These are phyloP conservation scores for Achroia grisella DNA, from an alignment of 1,140 invertebrate genomes.

Conservation along the genomic window DNA sequence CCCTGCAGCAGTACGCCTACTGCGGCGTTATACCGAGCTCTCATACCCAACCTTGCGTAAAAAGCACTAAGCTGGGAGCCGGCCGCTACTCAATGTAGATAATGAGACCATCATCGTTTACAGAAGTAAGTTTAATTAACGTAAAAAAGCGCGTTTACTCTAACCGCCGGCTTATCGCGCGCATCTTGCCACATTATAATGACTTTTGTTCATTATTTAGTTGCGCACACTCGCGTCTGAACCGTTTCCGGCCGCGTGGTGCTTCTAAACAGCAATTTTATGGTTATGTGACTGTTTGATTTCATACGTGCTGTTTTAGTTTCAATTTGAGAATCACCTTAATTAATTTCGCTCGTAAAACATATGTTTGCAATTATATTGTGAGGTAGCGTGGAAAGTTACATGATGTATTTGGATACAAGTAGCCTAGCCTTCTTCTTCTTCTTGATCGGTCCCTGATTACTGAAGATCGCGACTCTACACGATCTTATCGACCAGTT, in stretches of 20 bases:
- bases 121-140: slow-evolving; percentile 70
- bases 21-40: neutral
- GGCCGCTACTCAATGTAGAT: slow-evolving; percentile 41
- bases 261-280: slow-evolving; percentile 53
- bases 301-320: slow-evolving; percentile 20
- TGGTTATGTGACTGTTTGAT: slow-evolving; percentile 50
- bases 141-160: slow-evolving; percentile 68
- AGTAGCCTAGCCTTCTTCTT: too few relatives aligned
- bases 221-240: slow-evolving; percentile 46
- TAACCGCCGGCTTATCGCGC: slow-evolving; percentile 52
- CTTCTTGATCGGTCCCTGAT: too few relatives aligned
- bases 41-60: slow-evolving; percentile 37
- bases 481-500: too few relatives aligned
- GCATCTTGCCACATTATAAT: slow-evolving; percentile 63
- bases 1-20: too few relatives aligned
- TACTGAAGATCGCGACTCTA: too few relatives aligned
- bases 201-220: slow-evolving; percentile 68
- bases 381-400: slow-evolving; percentile 25
- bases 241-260: slow-evolving; percentile 41
- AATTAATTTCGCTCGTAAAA: slow-evolving; percentile 40
- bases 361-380: slow-evolving; percentile 25
- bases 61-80: slow-evolving; percentile 25
- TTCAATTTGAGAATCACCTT: slow-evolving; percentile 31
- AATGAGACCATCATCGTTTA: slow-evolving; percentile 64
- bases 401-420: too few relatives aligned